Conservation (phyloP, 2,113 vertebrate species). For the Oophaga pumilio region DNA sequence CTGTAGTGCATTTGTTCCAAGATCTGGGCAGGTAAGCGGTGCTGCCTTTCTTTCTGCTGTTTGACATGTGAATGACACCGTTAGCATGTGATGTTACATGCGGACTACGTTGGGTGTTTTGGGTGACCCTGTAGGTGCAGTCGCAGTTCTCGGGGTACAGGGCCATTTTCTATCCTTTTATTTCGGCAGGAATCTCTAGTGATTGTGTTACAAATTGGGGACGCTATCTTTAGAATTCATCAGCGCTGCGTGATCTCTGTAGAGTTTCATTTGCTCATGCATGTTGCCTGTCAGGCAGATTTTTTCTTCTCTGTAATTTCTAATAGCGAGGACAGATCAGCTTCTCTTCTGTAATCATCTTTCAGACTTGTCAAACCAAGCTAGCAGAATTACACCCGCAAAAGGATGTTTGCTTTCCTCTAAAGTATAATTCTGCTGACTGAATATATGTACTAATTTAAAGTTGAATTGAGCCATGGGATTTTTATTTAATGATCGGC, state of each 20-base stretch:
- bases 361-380: conserved; percentile 40
- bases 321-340: conserved; percentile 57
- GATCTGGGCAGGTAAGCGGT: too few relatives aligned
- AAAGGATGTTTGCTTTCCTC: conserved; percentile 54
- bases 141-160: neutral
- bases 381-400: conserved; percentile 38
- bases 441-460: conserved; percentile 51
- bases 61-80: too few relatives aligned
- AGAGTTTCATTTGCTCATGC: neutral
- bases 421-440: conserved; percentile 54
- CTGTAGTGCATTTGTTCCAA: too few relatives aligned
- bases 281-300: conserved; percentile 40
- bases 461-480: conserved; percentile 51
- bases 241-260: neutral
- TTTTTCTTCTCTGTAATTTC: conserved; percentile 56
- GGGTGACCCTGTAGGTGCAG: neutral
- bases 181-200: neutral
- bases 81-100: neutral
- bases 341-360: conserved; percentile 56
- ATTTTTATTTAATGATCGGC: conserved; percentile 55
- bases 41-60: too few relatives aligned
- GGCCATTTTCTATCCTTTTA: neutral
- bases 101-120: neutral
- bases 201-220: neutral
- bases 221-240: neutral